Base-by-base conservation (phyloP, 1,140 invertebrate species). In the Argopecten irradians region DNA sequence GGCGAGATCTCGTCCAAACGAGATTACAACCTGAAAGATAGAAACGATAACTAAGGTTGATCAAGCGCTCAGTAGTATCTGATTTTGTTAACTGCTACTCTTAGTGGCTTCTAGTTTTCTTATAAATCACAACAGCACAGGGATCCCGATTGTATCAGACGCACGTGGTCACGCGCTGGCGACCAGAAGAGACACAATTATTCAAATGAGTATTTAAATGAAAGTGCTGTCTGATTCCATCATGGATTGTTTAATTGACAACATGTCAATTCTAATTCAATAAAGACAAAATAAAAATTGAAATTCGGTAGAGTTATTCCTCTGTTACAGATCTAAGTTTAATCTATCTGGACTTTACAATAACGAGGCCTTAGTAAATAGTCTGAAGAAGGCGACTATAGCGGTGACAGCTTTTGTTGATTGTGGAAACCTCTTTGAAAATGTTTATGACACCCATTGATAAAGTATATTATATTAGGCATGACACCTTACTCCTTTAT, bases 181-280 rank as follows among this genome's bases (percentile, higher is more conserved):
- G 22, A 71, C 55, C 55, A 71, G 55, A 46, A 46, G 43, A 71
- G 55, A 71, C 55, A 71, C 55, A 71, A 71, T 71, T 71, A 71
- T 71, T 71, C 55, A 71, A 71, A 71, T 71, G 55, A 71, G 55
- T 71, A 71, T 71, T 71, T n/a, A 71, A 71, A 71, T 71, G 22
- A n/a, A 71, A n/a, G 55, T 71, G 14, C n/a, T 71, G 2, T 71
- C 55, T 71, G 43, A 71, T 71, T 71, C 55, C 1, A 71, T 71
- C 22, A 71, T 71, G 55, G 2, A 71, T 28, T 16, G 55, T 71
- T 28, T 71, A 71, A 71, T 71, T 71, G 55, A 71, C 5, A 71
- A 71, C n/a, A 71, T 71, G 55, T 71, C 14, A 71, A 71, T 28
- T 71, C 22, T 11, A 71, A 16, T 71, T 71, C 55, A 71, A 71